Evolutionary conservation across 2,797 vertebrate genomes (phyloP).

Genomic region (Pipistrellus pipistrellus): DNA sequence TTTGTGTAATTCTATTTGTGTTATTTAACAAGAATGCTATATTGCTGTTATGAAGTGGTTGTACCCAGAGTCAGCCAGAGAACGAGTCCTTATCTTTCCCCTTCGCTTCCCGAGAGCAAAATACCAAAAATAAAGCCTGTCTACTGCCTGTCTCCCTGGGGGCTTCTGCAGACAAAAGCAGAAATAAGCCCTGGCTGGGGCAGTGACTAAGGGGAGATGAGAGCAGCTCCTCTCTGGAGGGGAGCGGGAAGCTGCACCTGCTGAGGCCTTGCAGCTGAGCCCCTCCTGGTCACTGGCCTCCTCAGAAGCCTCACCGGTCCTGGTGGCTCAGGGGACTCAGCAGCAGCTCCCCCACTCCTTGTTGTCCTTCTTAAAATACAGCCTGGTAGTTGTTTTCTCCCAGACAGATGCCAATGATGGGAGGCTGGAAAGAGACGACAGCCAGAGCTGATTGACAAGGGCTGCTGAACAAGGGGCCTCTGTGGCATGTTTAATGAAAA

Average conservation of each 20-base stretch:
- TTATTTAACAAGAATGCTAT: background rate
- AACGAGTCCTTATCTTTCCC: background rate
- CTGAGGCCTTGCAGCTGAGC: background rate
- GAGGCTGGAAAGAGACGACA: slow-evolving; percentile 70
- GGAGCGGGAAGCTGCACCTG: background rate
- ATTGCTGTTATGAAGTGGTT: background rate
- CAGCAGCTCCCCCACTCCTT: slow-evolving; percentile 35
- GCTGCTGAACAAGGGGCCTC: slow-evolving; percentile 80
- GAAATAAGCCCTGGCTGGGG: background rate
- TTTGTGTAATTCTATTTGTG: background rate
- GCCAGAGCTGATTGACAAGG: slow-evolving; percentile 82
- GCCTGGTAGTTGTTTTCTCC: slow-evolving; percentile 80
- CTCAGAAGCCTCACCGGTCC: background rate
- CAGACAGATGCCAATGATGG: slow-evolving; percentile 82
- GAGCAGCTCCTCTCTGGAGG: background rate
- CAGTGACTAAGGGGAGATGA: background rate
- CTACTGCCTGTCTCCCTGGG: background rate
- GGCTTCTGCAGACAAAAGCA: slow-evolving; percentile 42
- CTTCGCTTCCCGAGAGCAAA: background rate
- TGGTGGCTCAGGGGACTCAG: background rate
- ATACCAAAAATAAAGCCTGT: slow-evolving; percentile 2
- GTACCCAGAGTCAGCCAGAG: background rate
- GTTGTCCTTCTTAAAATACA: slow-evolving; percentile 78
- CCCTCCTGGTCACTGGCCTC: background rate
- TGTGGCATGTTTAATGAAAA: slow-evolving; percentile 86